These are phyloP conservation scores for Mythimna impura DNA, from an alignment of 2,888 invertebrate species.

Conservation along the genomic window DNA sequence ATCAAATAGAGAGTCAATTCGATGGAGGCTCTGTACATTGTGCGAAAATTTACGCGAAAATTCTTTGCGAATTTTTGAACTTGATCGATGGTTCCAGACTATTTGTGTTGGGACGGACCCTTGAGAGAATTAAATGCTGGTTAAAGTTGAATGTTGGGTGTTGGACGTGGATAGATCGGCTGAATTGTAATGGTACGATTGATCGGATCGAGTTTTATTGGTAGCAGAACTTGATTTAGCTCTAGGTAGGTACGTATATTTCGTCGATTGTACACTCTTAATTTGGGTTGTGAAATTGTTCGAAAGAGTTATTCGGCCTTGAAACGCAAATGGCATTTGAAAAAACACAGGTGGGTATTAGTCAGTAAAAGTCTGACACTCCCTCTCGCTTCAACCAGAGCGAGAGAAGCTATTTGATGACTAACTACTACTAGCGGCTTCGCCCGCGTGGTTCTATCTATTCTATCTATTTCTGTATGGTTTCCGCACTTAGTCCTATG, in stretches of 20 bases:
- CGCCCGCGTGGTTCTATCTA: no score
- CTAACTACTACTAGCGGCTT: no score
- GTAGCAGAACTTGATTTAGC: neutral
- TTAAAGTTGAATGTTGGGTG: slow-evolving; percentile 19
- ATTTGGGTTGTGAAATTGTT: no score
- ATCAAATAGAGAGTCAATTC: slow-evolving; percentile 18
- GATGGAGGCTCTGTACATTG: slow-evolving; percentile 38
- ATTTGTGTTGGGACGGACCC: slow-evolving; percentile 15
- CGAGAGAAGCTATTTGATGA: no score
- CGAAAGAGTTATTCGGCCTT: no score
- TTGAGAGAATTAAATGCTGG: slow-evolving; percentile 36
- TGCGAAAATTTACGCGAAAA: slow-evolving; percentile 42
- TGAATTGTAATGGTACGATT: slow-evolving; percentile 15
- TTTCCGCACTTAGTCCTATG: no score
- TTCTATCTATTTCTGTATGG: no score
- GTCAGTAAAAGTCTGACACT: no score
- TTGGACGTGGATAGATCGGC: slow-evolving; percentile 26
- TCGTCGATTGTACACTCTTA: neutral
- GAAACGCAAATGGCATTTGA: no score
- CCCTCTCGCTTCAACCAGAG: no score
- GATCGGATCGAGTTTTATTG: slow-evolving; percentile 34
- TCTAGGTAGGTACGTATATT: neutral
- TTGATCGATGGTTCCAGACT: slow-evolving; percentile 40
- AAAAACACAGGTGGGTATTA: no score
- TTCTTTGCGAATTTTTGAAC: slow-evolving; percentile 32